Percentiles rank a stretch among this genome's conserved stretches.
Evolutionary conservation across 2,113 vertebrate genomes (phyloP).

Genomic region (Microcebus murinus): DNA sequence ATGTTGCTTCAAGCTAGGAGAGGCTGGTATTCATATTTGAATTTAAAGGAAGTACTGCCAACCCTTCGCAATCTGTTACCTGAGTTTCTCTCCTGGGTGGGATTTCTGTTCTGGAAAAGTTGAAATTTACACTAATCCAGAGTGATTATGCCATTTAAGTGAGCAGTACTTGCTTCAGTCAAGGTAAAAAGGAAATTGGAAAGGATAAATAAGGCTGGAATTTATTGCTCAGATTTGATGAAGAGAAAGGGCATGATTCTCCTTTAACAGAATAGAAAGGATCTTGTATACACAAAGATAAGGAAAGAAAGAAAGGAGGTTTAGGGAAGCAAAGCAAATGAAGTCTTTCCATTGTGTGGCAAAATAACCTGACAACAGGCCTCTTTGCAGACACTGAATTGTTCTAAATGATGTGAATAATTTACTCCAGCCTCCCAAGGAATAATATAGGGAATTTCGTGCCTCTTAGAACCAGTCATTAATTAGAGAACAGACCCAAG

Average conservation of each 20-base stretch:
- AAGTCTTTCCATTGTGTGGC: slow-evolving; percentile 1
- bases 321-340: slow-evolving; percentile 25
- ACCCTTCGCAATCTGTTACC: slow-evolving; percentile 12
- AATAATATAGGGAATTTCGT: not conserved
- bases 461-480: not conserved
- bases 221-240: slow-evolving; percentile 16
- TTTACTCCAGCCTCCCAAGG: slow-evolving; percentile 21
- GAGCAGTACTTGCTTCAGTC: not conserved
- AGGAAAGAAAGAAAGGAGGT: slow-evolving; percentile 17
- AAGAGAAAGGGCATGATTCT: slow-evolving; percentile 25
- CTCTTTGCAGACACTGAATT: slow-evolving; percentile 40
- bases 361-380: slow-evolving; percentile 7
- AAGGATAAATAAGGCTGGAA: not conserved
- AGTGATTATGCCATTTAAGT: slow-evolving; percentile 23
- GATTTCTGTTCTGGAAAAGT: slow-evolving; percentile 5
- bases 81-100: not conserved
- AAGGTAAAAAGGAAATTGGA: not conserved
- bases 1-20: not conserved
- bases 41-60: slow-evolving; percentile 4
- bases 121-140: not conserved
- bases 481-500: not conserved
- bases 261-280: not conserved
- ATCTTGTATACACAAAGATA: not conserved
- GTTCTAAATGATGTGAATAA: slow-evolving; percentile 51
- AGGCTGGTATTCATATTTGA: not conserved